Evolutionary conservation across 2,113 vertebrate genomes (phyloP).

Genomic region (Equus quagga): DNA sequence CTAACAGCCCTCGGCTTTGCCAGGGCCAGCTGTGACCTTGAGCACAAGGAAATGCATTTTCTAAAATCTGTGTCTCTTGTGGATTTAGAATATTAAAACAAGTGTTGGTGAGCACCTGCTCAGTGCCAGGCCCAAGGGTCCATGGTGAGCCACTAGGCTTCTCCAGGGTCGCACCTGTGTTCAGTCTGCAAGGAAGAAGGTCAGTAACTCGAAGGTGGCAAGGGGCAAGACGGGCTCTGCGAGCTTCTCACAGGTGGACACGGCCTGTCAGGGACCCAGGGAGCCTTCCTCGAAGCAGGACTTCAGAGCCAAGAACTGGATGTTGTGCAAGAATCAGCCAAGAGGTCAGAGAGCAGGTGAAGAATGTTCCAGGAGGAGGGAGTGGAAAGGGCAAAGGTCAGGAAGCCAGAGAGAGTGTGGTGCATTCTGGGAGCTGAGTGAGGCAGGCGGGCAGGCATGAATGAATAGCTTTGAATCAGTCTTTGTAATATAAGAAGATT

Average conservation of each 20-base stretch:
- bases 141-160: not conserved
- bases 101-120: not conserved
- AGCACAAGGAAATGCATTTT: not conserved
- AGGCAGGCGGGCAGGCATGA: not conserved
- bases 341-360: not conserved
- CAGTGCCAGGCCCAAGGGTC: not conserved
- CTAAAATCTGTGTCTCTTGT: not conserved
- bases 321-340: not conserved
- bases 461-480: not conserved
- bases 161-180: not conserved
- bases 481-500: not conserved
- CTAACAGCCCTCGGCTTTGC: not conserved
- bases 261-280: not conserved
- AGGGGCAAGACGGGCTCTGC: accelerated
- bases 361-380: not conserved
- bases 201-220: not conserved
- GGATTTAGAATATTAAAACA: not conserved
- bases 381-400: not conserved
- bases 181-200: not conserved
- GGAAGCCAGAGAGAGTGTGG: not conserved
- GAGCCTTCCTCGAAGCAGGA: not conserved
- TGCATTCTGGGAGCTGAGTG: not conserved
- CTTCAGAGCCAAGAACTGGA: not conserved
- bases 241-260: not conserved
- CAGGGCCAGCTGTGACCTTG: not conserved